Evolutionary conservation across 2,113 vertebrate genomes (phyloP).

Genomic region (Tretioscincus oriximinensis): DNA sequence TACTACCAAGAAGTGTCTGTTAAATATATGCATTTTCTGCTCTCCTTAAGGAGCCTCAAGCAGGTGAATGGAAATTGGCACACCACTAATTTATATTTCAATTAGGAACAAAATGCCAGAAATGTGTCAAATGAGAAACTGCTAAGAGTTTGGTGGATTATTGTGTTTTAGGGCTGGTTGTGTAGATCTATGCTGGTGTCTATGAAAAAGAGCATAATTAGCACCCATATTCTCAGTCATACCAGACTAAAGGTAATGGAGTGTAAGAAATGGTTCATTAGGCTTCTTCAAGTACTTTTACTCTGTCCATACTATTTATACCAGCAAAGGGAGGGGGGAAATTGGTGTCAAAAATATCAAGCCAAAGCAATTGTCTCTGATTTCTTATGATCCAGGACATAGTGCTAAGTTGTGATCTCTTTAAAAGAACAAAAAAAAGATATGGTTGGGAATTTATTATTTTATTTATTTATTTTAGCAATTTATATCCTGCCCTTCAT

Average conservation of each 20-base stretch:
- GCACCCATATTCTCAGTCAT: slow-evolving; percentile 78
- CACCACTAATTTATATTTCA: slow-evolving; percentile 71
- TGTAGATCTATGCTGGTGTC: slow-evolving; percentile 74
- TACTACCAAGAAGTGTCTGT: slow-evolving; percentile 62
- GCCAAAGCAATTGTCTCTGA: slow-evolving; percentile 70
- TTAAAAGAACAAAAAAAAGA: slow-evolving; percentile 62
- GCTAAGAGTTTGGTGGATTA: slow-evolving; percentile 70
- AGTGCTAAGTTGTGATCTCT: slow-evolving; percentile 68
- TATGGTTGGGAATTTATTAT: slow-evolving; percentile 47
- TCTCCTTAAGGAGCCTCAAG: slow-evolving; percentile 46
- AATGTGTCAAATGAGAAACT: slow-evolving; percentile 67
- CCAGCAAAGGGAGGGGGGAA: slow-evolving; percentile 69
- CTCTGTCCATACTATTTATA: slow-evolving; percentile 84
- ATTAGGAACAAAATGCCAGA: slow-evolving; percentile 70
- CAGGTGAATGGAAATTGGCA: slow-evolving; percentile 61
- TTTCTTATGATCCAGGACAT: slow-evolving; percentile 69
- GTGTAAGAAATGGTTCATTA: slow-evolving; percentile 86
- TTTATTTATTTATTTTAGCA: too few species aligned
- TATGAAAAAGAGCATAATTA: slow-evolving; percentile 81
- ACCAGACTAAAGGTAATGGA: slow-evolving; percentile 85
- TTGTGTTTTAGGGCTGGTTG: slow-evolving; percentile 75
- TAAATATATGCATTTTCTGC: slow-evolving; percentile 52
- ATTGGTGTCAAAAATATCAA: slow-evolving; percentile 77
- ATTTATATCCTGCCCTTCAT: too few species aligned
- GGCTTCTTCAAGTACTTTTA: slow-evolving; percentile 82